Evolutionary conservation across 2,113 vertebrate genomes (phyloP), one percentile per base, ranked within the genome.

Genomic region (Tyto alba): DNA sequence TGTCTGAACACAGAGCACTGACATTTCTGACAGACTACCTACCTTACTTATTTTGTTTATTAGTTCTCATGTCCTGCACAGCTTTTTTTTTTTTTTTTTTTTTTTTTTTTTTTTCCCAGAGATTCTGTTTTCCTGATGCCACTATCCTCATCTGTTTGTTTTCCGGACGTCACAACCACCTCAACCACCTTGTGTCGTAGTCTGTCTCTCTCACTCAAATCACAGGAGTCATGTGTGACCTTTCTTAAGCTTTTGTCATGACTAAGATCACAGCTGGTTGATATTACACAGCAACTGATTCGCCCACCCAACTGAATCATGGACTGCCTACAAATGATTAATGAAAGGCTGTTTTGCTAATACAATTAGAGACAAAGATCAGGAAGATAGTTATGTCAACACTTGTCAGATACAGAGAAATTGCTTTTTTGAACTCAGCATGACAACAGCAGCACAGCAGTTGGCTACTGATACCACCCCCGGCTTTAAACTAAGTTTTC

Each of bases 261-360:
- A 95, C 71, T 93, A 95, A 93, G 66, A 93, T 84, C 76, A 85
- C 89, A 92, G 86, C 57, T 95, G 92, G 34, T 29, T 92, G 72
- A 84, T 90, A 90, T 81, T 86, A 84, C 12, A 77, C 87, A 87
- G 60, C 43, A n/a, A 64, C 34, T 52, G 77, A 95, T 89, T 95
- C 48, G 4, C 82, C 62, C 92, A 93, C 45, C 57, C 62, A 56
- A 18, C 73, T 96, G 92, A 96, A 96, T 96, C 94, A 93, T 27
- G n/a, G 66, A 16, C 69, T 95, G 76, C 68, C 77, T 87, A 73
- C 62, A 82, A 93, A 78, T 88, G 74, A 95, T 89, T 81, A 95
- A 85, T 22, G 67, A 95, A 83, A 82, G 20, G 41, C 52, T 96
- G 77, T 79, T 94, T 92, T 73, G 71, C 74, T 89, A 81, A 95